A percentile compares a stretch with the other conserved stretches of the same genome.
Conservation (phyloP, 2,888 invertebrate species). For the Synergus japonicus region DNA sequence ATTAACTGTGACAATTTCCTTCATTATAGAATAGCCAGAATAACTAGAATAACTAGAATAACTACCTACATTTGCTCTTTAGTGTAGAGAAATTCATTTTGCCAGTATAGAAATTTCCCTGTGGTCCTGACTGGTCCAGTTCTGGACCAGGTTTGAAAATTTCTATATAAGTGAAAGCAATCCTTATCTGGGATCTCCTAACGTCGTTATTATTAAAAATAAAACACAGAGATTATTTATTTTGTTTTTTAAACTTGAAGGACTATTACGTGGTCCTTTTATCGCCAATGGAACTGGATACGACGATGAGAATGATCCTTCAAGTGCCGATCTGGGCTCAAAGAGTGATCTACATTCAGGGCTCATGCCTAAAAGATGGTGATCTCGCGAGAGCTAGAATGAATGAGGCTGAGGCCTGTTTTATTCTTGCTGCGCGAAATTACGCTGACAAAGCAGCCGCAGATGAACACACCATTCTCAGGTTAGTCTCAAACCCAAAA, state of each 20-base stretch:
- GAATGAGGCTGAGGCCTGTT: conserved; percentile 98
- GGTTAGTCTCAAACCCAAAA: conserved; percentile 72
- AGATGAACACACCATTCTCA: conserved; percentile 86
- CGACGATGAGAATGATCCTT: conserved; percentile 98
- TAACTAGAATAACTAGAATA: background rate
- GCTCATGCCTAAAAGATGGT: conserved; percentile 97
- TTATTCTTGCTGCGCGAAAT: conserved; percentile 96
- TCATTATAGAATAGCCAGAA: background rate
- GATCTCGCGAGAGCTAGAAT: conserved; percentile 96
- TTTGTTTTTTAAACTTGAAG: conserved; percentile 78
- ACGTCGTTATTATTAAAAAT: background rate
- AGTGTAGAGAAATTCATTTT: background rate
- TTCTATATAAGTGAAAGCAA: no score
- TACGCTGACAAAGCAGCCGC: conserved; percentile 98
- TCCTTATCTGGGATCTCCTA: no score
- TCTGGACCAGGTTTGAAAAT: no score
- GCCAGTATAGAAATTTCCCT: background rate
- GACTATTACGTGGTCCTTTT: conserved; percentile 97
- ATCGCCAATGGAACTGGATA: conserved; percentile 98
- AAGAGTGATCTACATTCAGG: conserved; percentile 95
- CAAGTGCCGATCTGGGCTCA: conserved; percentile 99
- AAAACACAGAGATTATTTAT: background rate
- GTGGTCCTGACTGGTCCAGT: no score
- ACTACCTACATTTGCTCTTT: background rate
- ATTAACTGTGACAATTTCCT: background rate